A percentile compares a stretch with the other conserved stretches of the same genome.
These are phyloP conservation scores for Tigriopus japonicus DNA, from an alignment of 1,140 invertebrate genomes.

Conservation along the genomic window DNA sequence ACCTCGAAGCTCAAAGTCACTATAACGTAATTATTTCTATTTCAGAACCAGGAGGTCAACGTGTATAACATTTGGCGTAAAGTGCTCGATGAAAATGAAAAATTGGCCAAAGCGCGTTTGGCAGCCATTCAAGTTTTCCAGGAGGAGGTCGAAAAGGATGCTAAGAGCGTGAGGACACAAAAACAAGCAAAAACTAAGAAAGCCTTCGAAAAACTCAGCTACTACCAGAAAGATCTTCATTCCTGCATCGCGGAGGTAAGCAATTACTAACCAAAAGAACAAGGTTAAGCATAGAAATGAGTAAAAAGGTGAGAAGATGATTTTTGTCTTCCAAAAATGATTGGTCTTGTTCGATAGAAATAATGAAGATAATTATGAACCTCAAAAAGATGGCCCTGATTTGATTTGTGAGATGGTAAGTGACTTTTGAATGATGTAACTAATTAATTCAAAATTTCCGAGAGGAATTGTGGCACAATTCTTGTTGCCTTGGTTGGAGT, in stretches of 20 bases:
- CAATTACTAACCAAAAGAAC: background rate
- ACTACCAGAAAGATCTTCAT: slow-evolving; percentile 14
- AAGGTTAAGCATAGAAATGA: too few relatives aligned
- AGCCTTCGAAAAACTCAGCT: slow-evolving; percentile 27
- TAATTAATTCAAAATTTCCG: too few relatives aligned
- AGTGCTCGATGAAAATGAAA: slow-evolving; percentile 84
- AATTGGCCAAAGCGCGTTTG: slow-evolving; percentile 64
- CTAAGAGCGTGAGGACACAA: slow-evolving; percentile 63
- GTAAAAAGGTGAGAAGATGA: too few relatives aligned
- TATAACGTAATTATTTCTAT: background rate
- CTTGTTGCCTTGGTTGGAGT: too few relatives aligned
- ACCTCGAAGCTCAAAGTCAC: too few relatives aligned
- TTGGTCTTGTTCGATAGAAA: too few relatives aligned
- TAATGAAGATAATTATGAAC: too few relatives aligned
- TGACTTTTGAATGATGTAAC: too few relatives aligned
- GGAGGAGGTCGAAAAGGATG: slow-evolving; percentile 78
- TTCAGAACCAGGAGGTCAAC: slow-evolving; percentile 42
- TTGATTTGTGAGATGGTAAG: too few relatives aligned
- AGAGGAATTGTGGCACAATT: too few relatives aligned
- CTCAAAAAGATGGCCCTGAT: too few relatives aligned
- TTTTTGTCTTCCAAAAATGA: too few relatives aligned
- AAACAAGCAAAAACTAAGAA: slow-evolving; percentile 69
- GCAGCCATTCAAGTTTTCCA: slow-evolving; percentile 83
- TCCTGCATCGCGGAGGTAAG: slow-evolving; percentile 11
- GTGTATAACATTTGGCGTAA: slow-evolving; percentile 91